phyloP scores from a whole-genome alignment of 1,140 invertebrate species.

The Mizuhopecten yessoensis region DNA sequence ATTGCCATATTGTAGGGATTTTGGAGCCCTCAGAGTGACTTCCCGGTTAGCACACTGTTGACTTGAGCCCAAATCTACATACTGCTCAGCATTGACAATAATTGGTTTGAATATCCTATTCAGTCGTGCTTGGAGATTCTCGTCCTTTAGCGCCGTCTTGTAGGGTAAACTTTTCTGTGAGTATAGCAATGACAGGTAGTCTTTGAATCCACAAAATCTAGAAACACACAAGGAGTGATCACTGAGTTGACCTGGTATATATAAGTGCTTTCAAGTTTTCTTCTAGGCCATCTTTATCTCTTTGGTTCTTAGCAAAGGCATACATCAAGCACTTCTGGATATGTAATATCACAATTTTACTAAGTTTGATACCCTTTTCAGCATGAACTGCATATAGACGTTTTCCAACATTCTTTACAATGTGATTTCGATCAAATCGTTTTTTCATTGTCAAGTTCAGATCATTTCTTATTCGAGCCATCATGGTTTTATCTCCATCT shows the following conservation, averaged over 20 bases:
- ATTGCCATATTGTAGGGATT: slow-evolving; percentile 50
- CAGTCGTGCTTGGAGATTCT: neutral
- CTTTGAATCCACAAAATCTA: slow-evolving; percentile 55
- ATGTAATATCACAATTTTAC: slow-evolving; percentile 53
- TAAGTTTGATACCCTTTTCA: slow-evolving; percentile 54
- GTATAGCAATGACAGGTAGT: slow-evolving; percentile 29
- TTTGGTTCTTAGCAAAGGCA: slow-evolving; percentile 56
- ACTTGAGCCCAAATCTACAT: slow-evolving; percentile 45
- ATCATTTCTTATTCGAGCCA: slow-evolving; percentile 48
- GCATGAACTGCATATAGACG: slow-evolving; percentile 43
- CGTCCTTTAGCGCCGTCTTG: slow-evolving; percentile 45
- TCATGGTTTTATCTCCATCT: slow-evolving; percentile 59
- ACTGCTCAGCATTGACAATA: slow-evolving; percentile 38
- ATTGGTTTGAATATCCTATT: slow-evolving; percentile 29
- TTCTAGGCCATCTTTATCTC: slow-evolving; percentile 45
- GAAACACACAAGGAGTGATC: slow-evolving; percentile 52
- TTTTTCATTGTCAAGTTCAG: slow-evolving; percentile 53
- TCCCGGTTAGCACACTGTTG: slow-evolving; percentile 55
- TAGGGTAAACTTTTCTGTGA: slow-evolving; percentile 50
- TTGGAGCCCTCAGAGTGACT: slow-evolving; percentile 51
- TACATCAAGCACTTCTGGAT: slow-evolving; percentile 60
- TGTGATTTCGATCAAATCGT: slow-evolving; percentile 55
- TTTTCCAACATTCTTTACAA: slow-evolving; percentile 61
- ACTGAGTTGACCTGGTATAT: slow-evolving; percentile 56
- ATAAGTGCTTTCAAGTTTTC: slow-evolving; percentile 57